These are phyloP conservation scores for Procambarus virginalis DNA, from an alignment of 1,140 invertebrate species.

Conservation along the genomic window DNA sequence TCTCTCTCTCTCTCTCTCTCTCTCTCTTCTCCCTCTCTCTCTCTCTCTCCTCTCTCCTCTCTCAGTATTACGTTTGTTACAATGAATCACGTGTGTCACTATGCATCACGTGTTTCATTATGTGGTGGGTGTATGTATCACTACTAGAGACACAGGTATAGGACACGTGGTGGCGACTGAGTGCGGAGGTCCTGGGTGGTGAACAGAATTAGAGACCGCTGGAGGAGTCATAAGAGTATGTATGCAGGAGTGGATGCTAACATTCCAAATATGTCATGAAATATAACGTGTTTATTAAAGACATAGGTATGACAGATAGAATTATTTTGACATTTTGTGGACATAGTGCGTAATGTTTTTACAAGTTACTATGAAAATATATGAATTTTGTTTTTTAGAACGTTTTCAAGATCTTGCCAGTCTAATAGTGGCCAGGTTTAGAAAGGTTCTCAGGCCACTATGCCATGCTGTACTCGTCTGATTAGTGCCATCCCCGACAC, in stretches of 20 bases:
- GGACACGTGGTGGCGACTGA: neutral
- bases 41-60: neutral
- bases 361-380: too few species aligned
- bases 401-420: too few species aligned
- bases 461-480: too few species aligned
- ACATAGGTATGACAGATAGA: too few species aligned
- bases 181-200: neutral
- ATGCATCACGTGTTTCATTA: neutral
- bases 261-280: too few species aligned
- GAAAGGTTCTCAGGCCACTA: too few species aligned
- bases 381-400: too few species aligned
- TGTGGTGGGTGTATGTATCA: neutral
- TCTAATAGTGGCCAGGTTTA: too few species aligned
- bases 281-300: too few species aligned
- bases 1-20: conserved; percentile 4
- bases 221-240: neutral
- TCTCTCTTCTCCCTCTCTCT: neutral
- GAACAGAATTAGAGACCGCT: neutral
- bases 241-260: neutral
- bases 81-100: neutral
- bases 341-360: too few species aligned
- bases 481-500: too few species aligned
- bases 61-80: neutral
- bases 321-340: too few species aligned
- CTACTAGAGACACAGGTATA: neutral